phyloP scores from a whole-genome alignment of 2,888 invertebrate species.

The Caenorhabditis uteleia region DNA sequence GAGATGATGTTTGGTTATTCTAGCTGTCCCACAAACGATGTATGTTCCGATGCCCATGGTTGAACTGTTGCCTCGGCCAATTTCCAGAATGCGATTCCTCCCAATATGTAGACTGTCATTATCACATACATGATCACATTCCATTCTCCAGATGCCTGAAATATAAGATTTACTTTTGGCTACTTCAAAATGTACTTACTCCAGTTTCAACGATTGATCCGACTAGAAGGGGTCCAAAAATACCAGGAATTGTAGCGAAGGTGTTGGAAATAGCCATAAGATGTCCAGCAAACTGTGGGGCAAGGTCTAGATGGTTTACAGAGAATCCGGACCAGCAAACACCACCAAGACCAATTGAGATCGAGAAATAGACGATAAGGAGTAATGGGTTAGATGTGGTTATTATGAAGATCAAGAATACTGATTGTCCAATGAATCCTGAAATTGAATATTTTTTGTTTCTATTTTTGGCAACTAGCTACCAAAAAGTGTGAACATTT shows the following conservation, averaged over 20 bases:
- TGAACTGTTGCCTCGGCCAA: conserved; percentile 84
- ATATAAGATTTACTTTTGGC: conserved; percentile 42
- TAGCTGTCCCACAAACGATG: conserved; percentile 52
- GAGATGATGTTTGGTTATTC: conserved; percentile 19
- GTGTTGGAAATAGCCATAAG: conserved; percentile 91
- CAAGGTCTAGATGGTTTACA: conserved; percentile 84
- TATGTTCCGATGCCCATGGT: conserved; percentile 76
- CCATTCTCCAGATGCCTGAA: conserved; percentile 82
- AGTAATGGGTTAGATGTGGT: conserved; percentile 77
- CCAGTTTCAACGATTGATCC: conserved; percentile 81
- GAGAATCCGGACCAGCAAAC: conserved; percentile 89
- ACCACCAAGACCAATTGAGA: conserved; percentile 86
- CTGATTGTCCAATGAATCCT: conserved; percentile 81
- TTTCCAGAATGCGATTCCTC: conserved; percentile 82
- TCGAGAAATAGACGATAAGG: conserved; percentile 82
- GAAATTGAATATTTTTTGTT: conserved; percentile 28
- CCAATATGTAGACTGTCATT: conserved; percentile 82
- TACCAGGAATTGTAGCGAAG: conserved; percentile 87
- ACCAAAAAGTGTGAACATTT: conserved; percentile 79
- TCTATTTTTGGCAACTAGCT: conserved; percentile 69
- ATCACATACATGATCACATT: conserved; percentile 85
- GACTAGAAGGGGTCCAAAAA: conserved; percentile 84
- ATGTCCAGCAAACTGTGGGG: conserved; percentile 88
- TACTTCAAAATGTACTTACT: conserved; percentile 72
- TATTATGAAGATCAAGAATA: conserved; percentile 85